Base-by-base conservation (phyloP, 2,888 invertebrate genomes). In the Lasioglossum oenotherae region DNA sequence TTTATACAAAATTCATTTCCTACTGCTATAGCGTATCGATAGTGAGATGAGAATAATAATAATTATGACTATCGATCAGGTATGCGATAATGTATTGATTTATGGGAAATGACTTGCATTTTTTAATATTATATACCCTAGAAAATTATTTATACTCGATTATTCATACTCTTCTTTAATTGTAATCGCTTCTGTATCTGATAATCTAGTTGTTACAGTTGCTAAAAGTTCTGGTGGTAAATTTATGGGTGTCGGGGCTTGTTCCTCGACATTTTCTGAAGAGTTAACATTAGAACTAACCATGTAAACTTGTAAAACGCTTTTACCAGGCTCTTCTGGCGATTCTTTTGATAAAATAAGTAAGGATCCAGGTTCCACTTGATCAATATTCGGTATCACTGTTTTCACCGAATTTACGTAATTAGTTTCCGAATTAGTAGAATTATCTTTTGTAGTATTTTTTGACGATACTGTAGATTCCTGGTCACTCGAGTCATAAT, bases 241-340 rank as follows among this genome's bases (percentile, higher is more conserved):
- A 87, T 95, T 90, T 23, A 95, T 85, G 0, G 95, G 94, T 4
- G 93, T 93, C 74, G 95, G 92, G 64, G 92, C 93, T 82, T 93
- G 92, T 57, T 94, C 91, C 4, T 82, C 76, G 4, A 88, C 82
- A 77, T 89, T 85, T 49, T 89, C 85, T 23, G 85, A 71, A 0
- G 85, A 69, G 49, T 93, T 90, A 12, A 89, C 57, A 74, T 93
- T 92, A 1, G 95, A 94, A 49, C 95, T 95, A 14, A 96, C 96
- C 95, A 96, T 96, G 83, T 95, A 96, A 80, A 96, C 95, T 91
- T 96, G 95, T 69, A 95, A 93, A n/a, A 95, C 92, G 71, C 92
- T 94, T 84, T 94, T 93, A 23, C 93, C 87, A 81, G 96, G 95
- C 94, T 96, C 92, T 80, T 95, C 91, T 91, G 95, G 46, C 91